These are phyloP conservation scores for Actinopyga echinites DNA, from an alignment of 53 echinoderm and acorn worm species.

Conservation along the genomic window DNA sequence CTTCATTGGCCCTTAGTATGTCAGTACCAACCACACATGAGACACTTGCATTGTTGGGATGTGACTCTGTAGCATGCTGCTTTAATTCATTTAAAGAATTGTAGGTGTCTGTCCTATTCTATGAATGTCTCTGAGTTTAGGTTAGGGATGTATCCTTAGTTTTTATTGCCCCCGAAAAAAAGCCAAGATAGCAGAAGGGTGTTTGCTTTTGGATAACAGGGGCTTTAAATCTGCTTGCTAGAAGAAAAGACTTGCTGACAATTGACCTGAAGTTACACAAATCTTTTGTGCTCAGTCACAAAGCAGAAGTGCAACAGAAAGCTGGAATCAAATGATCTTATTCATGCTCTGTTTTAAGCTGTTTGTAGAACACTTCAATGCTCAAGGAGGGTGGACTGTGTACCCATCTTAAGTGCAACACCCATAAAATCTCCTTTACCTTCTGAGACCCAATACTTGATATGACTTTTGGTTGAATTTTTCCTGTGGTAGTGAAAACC, in stretches of 20 bases:
- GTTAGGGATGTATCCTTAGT: slow-evolving; percentile 5
- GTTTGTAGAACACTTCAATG: neutral
- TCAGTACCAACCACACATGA: too few species aligned
- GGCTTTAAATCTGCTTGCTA: slow-evolving; percentile 20
- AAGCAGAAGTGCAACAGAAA: too few species aligned
- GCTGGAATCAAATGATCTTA: neutral
- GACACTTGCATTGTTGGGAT: too few species aligned
- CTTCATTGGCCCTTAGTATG: too few species aligned
- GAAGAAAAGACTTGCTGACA: slow-evolving; percentile 20
- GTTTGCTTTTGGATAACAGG: slow-evolving; percentile 1
- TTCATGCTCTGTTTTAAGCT: neutral
- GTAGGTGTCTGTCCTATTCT: too few species aligned
- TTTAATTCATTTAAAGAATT: too few species aligned
- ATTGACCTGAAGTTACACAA: slow-evolving; percentile 15
- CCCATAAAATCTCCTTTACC: too few species aligned
- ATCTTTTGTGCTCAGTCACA: neutral
- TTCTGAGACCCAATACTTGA: too few species aligned
- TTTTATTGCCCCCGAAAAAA: slow-evolving; percentile 22
- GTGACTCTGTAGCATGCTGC: too few species aligned
- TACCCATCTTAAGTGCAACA: too few species aligned
- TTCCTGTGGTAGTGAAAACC: too few species aligned
- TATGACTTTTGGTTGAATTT: too few species aligned
- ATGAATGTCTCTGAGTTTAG: neutral
- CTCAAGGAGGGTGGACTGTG: neutral
- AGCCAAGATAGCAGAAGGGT: neutral